phyloP scores from a whole-genome alignment of 2,113 vertebrate species.

The Dasypus novemcinctus region DNA sequence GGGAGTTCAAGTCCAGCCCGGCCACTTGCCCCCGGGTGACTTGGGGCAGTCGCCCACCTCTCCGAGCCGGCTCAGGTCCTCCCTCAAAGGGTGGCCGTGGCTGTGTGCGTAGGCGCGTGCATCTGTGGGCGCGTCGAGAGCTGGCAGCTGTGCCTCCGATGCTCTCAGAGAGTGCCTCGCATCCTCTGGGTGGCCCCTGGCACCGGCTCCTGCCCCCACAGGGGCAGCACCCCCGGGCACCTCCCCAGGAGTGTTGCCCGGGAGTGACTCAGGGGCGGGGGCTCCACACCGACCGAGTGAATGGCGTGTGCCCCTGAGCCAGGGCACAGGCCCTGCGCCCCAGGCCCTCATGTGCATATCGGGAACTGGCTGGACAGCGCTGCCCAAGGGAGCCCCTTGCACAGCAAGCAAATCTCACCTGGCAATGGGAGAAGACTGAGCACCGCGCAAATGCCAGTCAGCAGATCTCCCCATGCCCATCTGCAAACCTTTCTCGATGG shows the following conservation, averaged over 20 bases:
- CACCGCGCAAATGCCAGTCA: rapidly evolving
- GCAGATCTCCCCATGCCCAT: neutral
- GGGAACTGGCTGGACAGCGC: neutral
- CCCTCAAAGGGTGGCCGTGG: rapidly evolving
- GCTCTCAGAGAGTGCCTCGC: neutral
- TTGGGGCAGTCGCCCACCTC: neutral
- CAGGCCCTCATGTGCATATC: neutral
- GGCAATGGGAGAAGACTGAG: neutral
- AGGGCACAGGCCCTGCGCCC: neutral
- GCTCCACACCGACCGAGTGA: rapidly evolving
- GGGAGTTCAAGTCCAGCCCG: neutral
- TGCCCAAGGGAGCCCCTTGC: neutral
- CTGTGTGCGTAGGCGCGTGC: neutral
- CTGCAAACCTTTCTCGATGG: neutral
- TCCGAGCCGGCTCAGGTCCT: neutral
- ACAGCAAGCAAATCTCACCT: neutral
- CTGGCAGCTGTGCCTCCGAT: too few species aligned
- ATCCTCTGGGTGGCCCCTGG: neutral
- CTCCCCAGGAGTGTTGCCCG: too few species aligned
- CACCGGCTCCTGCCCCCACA: neutral
- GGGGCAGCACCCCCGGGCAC: neutral
- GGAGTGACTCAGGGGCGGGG: neutral
- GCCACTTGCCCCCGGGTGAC: neutral
- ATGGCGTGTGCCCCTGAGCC: rapidly evolving
- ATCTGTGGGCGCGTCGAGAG: rapidly evolving